Conservation (phyloP, 2,113 vertebrate species). For the Neolamprologus tretocephalus region DNA sequence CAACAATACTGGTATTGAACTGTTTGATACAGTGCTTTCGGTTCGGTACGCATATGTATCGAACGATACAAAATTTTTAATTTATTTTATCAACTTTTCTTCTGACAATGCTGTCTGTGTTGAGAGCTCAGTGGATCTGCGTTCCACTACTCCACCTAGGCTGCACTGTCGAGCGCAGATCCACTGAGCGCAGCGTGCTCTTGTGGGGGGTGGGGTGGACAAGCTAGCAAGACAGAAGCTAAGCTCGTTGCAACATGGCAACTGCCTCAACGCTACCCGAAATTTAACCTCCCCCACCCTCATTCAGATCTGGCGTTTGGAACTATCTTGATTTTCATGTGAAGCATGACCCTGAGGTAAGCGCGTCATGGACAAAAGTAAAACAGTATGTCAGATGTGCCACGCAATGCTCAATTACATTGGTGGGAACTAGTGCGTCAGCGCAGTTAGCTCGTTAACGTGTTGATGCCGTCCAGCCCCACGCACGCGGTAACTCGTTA, state of each 20-base stretch:
- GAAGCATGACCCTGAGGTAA: too few relatives aligned
- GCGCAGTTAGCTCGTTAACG: too few relatives aligned
- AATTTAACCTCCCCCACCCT: rapidly evolving
- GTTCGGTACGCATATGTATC: not conserved
- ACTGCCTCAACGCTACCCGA: too few relatives aligned
- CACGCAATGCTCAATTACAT: too few relatives aligned
- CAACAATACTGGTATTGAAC: not conserved
- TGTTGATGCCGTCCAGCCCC: too few relatives aligned
- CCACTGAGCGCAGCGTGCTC: not conserved
- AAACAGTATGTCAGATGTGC: too few relatives aligned
- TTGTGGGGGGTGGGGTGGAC: too few relatives aligned
- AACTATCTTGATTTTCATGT: too few relatives aligned
- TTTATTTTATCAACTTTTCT: not conserved
- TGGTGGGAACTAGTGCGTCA: too few relatives aligned
- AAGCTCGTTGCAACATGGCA: not conserved
- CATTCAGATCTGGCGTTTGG: rapidly evolving
- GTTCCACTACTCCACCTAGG: rapidly evolving
- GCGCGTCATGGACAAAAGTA: rapidly evolving
- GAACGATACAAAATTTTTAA: not conserved
- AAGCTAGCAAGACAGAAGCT: not conserved
- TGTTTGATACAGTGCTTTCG: not conserved
- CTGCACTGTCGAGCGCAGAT: not conserved
- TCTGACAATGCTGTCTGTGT: not conserved
- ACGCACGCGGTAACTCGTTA: too few relatives aligned
- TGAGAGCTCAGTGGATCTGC: not conserved